These are phyloP conservation scores for Equus quagga DNA, from an alignment of 2,113 vertebrate genomes.

Conservation along the genomic window DNA sequence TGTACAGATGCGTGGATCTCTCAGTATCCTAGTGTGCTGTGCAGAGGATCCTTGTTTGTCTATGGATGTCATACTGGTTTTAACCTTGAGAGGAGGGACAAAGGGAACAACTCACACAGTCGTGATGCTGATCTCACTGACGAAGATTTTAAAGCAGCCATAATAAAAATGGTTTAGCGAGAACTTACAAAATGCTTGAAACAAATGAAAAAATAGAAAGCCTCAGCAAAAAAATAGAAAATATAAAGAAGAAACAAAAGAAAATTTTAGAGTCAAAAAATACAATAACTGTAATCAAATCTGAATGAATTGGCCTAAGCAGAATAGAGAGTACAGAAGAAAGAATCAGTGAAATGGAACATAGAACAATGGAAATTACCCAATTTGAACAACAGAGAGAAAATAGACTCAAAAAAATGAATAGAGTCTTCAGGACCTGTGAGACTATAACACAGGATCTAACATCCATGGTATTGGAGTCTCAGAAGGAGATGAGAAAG, in stretches of 20 bases:
- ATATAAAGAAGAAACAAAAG: neutral
- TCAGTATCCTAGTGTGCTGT: no score
- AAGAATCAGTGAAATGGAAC: neutral
- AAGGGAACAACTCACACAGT: no score
- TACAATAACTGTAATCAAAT: neutral
- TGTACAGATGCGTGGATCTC: no score
- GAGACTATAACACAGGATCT: neutral
- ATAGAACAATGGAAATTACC: neutral
- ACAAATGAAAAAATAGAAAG: neutral
- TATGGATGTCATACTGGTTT: no score
- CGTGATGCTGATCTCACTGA: neutral
- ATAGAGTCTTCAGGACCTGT: neutral
- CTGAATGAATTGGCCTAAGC: neutral
- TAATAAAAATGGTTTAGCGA: neutral
- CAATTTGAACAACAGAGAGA: neutral
- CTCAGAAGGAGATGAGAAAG: neutral
- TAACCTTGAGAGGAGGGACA: no score
- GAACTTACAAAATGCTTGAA: neutral
- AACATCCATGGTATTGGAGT: neutral
- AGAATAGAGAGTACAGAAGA: neutral
- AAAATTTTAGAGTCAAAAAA: conserved; percentile 20
- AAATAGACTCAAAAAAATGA: neutral
- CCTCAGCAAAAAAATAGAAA: neutral
- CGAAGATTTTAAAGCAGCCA: neutral
- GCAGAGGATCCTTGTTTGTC: no score